phyloP scores from a whole-genome alignment of 2,797 vertebrate genomes.

The Chelmon rostratus region DNA sequence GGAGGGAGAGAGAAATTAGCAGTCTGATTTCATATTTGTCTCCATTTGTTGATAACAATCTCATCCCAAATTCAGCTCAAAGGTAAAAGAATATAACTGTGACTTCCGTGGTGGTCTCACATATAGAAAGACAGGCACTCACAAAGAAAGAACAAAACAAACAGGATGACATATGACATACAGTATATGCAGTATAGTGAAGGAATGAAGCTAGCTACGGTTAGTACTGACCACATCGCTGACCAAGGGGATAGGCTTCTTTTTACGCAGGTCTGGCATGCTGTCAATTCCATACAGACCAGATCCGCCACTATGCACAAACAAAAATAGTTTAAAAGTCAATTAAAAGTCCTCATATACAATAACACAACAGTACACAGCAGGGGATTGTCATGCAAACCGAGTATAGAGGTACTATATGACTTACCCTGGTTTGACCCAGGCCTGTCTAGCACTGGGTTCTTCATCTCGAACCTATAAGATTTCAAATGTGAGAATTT shows the following conservation, averaged over 20 bases:
- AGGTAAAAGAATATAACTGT: constrained; percentile 24
- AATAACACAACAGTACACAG: not conserved
- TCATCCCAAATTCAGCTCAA: constrained; percentile 54
- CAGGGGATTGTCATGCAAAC: not conserved
- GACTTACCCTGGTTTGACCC: constrained; percentile 94
- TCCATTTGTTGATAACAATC: constrained; percentile 65
- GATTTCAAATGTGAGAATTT: constrained; percentile 48
- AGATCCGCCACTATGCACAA: constrained; percentile 88
- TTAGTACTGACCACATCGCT: constrained; percentile 95
- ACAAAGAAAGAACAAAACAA: constrained; percentile 49
- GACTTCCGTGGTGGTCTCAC: constrained; percentile 32
- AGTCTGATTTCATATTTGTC: constrained; percentile 67
- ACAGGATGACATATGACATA: constrained; percentile 30
- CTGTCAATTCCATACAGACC: constrained; percentile 98
- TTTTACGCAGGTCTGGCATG: constrained; percentile 98
- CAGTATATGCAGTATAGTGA: not conserved
- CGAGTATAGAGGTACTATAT: not conserved
- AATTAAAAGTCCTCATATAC: not conserved
- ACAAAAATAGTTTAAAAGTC: constrained; percentile 18
- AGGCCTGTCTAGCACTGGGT: constrained; percentile 88
- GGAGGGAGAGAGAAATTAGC: constrained; percentile 84
- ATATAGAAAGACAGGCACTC: constrained; percentile 42
- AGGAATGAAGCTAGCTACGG: not conserved
- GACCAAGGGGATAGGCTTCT: constrained; percentile 95
- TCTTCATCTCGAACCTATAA: constrained; percentile 90